Evolutionary conservation across 2,888 invertebrate species (phyloP).

Genomic region (Cyclophora punctaria): DNA sequence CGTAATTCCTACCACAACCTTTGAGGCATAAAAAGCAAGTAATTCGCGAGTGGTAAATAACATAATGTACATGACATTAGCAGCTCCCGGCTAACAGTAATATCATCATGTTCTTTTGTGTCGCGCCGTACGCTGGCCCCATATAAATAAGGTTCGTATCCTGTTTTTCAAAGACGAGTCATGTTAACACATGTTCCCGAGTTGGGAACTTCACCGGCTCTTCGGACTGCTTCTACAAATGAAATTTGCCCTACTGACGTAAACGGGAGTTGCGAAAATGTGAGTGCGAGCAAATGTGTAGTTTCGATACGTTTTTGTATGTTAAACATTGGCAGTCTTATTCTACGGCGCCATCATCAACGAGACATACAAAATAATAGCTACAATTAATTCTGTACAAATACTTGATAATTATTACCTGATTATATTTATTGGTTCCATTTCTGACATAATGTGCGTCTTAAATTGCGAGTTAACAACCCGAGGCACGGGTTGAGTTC

Average conservation of each 20-base stretch:
- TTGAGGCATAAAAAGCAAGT: slow-evolving; percentile 35
- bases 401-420: no score
- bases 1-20: slow-evolving; percentile 32
- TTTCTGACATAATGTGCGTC: no score
- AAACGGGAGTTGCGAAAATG: slow-evolving; percentile 34
- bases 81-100: slow-evolving; percentile 54
- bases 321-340: no score
- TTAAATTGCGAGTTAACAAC: no score
- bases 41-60: slow-evolving; percentile 56
- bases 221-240: slow-evolving; percentile 50
- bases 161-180: slow-evolving; percentile 68
- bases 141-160: slow-evolving; percentile 71
- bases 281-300: no score
- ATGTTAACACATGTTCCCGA: slow-evolving; percentile 67
- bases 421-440: no score
- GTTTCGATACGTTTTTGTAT: no score
- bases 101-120: slow-evolving; percentile 67
- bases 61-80: slow-evolving; percentile 64
- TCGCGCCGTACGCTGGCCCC: slow-evolving; percentile 63
- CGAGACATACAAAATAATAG: no score
- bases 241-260: slow-evolving; percentile 66
- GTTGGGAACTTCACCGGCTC: slow-evolving; percentile 49
- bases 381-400: no score
- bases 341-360: no score
- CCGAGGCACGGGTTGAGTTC: no score